A percentile compares a stretch with the other conserved stretches of the same genome.
Evolutionary conservation across 2,113 vertebrate species (phyloP).

Genomic region (Gnathonemus echidnorhynchus): DNA sequence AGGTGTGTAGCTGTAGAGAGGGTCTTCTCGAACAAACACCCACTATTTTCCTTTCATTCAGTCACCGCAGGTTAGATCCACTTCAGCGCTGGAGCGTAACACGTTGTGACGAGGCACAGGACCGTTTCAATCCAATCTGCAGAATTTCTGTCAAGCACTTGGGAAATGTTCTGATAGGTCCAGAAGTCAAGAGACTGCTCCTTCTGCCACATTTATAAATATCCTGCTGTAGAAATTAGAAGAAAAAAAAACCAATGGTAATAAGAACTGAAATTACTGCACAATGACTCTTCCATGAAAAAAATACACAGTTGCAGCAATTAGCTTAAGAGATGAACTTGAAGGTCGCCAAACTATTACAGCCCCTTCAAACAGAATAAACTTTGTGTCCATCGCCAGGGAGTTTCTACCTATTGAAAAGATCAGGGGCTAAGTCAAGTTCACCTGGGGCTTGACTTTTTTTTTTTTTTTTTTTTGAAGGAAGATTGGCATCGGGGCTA

Average conservation of each 20-base stretch:
- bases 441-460: too few relatives aligned
- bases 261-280: not conserved
- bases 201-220: not conserved
- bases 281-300: constrained; percentile 15
- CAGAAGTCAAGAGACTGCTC: not conserved
- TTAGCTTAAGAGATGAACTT: not conserved
- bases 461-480: too few relatives aligned
- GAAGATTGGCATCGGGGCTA: too few relatives aligned
- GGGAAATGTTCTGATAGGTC: not conserved
- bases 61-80: not conserved
- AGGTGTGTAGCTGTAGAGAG: not conserved
- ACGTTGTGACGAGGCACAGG: not conserved
- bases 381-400: not conserved
- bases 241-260: constrained; percentile 9
- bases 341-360: not conserved
- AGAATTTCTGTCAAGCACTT: constrained; percentile 2
- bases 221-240: not conserved
- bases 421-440: too few relatives aligned
- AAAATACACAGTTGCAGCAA: not conserved
- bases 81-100: not conserved
- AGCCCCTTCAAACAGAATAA: not conserved
- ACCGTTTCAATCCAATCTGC: not conserved
- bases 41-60: not conserved
- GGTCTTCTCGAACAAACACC: not conserved
- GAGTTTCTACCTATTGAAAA: too few relatives aligned